Evolutionary conservation across 2,797 vertebrate species (phyloP).

Genomic region (Enteromius treurensis): DNA sequence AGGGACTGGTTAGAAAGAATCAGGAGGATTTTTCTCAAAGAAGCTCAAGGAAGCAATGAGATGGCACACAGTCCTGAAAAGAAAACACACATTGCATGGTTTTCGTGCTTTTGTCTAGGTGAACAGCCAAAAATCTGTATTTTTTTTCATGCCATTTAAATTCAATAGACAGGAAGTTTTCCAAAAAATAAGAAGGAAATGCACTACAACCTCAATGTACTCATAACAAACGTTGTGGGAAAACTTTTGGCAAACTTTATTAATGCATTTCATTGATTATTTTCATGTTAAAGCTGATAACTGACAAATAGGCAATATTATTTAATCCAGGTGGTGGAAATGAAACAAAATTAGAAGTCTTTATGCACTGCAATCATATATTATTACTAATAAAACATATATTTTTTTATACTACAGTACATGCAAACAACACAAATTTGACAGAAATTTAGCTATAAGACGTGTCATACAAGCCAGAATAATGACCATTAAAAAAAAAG

Average conservation of each 20-base stretch:
- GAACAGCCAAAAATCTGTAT: neutral
- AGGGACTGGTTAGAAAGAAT: slow-evolving; percentile 76
- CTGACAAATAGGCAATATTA: neutral
- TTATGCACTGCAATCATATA: neutral
- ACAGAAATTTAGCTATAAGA: neutral
- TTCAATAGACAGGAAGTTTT: neutral
- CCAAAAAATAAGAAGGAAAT: neutral
- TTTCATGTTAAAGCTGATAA: neutral
- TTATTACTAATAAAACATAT: no score
- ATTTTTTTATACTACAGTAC: no score
- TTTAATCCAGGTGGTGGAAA: neutral
- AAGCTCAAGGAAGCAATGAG: slow-evolving; percentile 84
- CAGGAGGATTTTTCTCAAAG: slow-evolving; percentile 79
- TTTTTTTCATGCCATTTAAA: neutral
- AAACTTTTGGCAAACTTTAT: neutral
- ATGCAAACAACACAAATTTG: neutral
- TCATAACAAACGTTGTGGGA: neutral
- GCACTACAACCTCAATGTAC: neutral
- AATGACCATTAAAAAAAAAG: neutral
- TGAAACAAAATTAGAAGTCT: neutral
- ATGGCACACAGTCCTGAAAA: slow-evolving; percentile 63
- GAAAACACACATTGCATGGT: slow-evolving; percentile 40
- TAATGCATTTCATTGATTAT: neutral
- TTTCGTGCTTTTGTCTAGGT: neutral
- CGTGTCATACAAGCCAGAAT: neutral